A percentile compares a stretch with the other conserved stretches of the same genome.
These are phyloP conservation scores for Wasmannia auropunctata DNA, from an alignment of 1,140 invertebrate species.

Conservation along the genomic window DNA sequence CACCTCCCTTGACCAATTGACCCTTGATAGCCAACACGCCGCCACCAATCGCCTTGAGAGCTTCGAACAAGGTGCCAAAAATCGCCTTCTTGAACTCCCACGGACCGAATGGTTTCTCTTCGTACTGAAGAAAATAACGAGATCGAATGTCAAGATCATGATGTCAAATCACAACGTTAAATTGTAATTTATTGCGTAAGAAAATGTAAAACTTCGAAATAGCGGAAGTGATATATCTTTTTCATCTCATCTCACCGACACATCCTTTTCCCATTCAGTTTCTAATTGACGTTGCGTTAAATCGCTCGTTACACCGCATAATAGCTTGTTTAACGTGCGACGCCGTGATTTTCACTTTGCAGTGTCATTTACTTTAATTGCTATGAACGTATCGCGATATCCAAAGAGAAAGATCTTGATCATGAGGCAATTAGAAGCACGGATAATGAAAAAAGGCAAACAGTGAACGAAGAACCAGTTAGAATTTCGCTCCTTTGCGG, in stretches of 20 bases:
- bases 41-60: conserved; percentile 93
- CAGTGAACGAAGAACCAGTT: conserved; percentile 45
- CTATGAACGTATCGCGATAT: background rate
- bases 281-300: background rate
- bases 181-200: conserved; percentile 5
- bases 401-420: background rate
- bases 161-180: conserved; percentile 19
- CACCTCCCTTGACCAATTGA: conserved; percentile 93
- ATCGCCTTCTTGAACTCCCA: conserved; percentile 93
- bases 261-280: background rate
- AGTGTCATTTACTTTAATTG: conserved; percentile 6
- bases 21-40: conserved; percentile 93
- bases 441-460: background rate
- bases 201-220: background rate
- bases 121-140: conserved; percentile 79
- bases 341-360: background rate
- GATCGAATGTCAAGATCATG: background rate
- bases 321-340: background rate
- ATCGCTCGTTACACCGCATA: background rate
- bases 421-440: background rate
- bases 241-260: background rate
- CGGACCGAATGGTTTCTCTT: conserved; percentile 88
- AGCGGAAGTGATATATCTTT: background rate
- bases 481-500: conserved; percentile 75
- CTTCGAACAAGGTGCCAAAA: conserved; percentile 91